phyloP scores from a whole-genome alignment of 2,888 invertebrate species.

The Dasysyrphus tricinctus region DNA sequence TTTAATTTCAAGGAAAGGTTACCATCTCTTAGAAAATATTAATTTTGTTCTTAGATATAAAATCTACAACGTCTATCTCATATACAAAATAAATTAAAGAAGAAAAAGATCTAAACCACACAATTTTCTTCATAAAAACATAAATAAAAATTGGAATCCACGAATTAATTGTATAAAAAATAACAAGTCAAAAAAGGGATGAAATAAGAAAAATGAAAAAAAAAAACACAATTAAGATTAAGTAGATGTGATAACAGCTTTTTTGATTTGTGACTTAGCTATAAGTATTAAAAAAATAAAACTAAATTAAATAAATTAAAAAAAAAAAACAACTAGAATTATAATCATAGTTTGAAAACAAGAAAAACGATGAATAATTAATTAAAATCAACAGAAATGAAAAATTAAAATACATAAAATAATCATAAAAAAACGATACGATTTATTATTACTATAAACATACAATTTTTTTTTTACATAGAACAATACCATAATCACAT shows the following conservation, averaged over 20 bases:
- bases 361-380: background rate
- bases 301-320: slow-evolving; percentile 16
- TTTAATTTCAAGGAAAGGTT: background rate
- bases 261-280: slow-evolving; percentile 70
- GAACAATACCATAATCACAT: slow-evolving; percentile 23
- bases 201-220: slow-evolving; percentile 3
- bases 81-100: slow-evolving; percentile 42
- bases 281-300: slow-evolving; percentile 54
- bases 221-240: slow-evolving; percentile 69
- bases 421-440: slow-evolving; percentile 18
- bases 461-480: slow-evolving; percentile 55
- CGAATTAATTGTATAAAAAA: slow-evolving; percentile 33
- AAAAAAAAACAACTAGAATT: slow-evolving; percentile 37
- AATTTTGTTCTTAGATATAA: background rate
- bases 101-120: slow-evolving; percentile 30
- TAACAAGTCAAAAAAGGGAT: slow-evolving; percentile 20
- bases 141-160: slow-evolving; percentile 35
- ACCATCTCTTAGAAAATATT: background rate
- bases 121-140: slow-evolving; percentile 44
- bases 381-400: background rate
- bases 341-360: slow-evolving; percentile 15
- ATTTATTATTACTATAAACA: slow-evolving; percentile 42
- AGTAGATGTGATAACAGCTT: slow-evolving; percentile 76
- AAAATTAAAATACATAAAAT: slow-evolving; percentile 11
- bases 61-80: slow-evolving; percentile 46